Base-by-base conservation (phyloP, 2,113 vertebrate species). In the Eurystomus gularis region DNA sequence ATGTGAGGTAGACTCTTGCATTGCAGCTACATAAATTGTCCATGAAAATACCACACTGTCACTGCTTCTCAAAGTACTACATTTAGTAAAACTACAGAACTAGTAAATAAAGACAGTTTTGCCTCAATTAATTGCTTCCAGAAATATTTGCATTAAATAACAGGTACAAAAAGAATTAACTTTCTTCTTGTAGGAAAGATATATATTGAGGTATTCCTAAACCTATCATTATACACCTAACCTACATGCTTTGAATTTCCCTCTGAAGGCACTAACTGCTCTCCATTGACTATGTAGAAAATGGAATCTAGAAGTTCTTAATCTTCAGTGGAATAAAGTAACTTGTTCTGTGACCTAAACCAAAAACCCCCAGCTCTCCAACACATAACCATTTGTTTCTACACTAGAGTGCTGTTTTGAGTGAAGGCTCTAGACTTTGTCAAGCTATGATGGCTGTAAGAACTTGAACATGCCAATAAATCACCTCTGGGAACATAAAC, bases 401-500 rank as follows among this genome's bases (percentile, higher is more conserved):
- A 68, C 87, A 37, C 75, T 54, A n/a, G 71, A 83, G 90, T 69
- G 64, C 51, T 66, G 46, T 91, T 94, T 83, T 85, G 85, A 96
- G n/a, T 33, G 64, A 94, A 92, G 42, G 26, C 51, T 93, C 66
- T 86, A 64, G 68, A 55, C 11, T 93, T 83, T 86, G 37, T 86
- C 76, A 68, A 48, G 52, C 73, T 83, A 80, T 78, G 69, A 78
- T 13, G 25, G 51, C 51, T 48, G 17, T 70, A 93, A 88, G 76
- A 95, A 88, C 79, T 60, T 23, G 72, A 92, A 86, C 83, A 75
- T n/a, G 62, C 11, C 69, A 55, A 86, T 94, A 82, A 94, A 92
- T 92, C 72, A 92, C 14, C 25, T 26, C 35, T 65, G 15, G 42
- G 25, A 95, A 92, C 72, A 90, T 26, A 82, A 35, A 73, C 33